A percentile compares a stretch with the other conserved stretches of the same genome.
These are phyloP conservation scores for Myrmecophaga tridactyla DNA, from an alignment of 2,113 vertebrate species.

Conservation along the genomic window DNA sequence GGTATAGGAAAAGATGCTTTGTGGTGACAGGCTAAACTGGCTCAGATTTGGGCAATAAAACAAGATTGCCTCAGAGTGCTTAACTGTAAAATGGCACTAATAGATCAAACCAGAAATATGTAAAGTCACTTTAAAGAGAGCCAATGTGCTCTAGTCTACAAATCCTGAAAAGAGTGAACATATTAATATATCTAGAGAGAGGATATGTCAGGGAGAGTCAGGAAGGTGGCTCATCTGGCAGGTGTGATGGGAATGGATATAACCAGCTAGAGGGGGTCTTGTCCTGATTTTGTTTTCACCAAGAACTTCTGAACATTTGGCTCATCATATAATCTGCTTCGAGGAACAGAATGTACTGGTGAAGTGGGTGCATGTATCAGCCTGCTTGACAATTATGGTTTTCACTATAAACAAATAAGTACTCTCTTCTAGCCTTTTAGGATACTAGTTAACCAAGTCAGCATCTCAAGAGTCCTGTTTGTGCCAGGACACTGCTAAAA, in stretches of 20 bases:
- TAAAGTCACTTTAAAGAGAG: not conserved
- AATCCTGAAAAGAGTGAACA: not conserved
- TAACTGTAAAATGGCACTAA: not conserved
- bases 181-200: not conserved
- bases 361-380: not conserved
- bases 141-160: not conserved
- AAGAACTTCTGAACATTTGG: not conserved
- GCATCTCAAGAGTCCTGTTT: not conserved
- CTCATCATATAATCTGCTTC: not conserved
- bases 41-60: not conserved
- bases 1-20: not conserved
- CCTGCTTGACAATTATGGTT: not conserved
- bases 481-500: not conserved
- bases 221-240: not conserved
- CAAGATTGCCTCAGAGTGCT: not conserved
- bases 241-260: too few species aligned
- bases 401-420: not conserved
- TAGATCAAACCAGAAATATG: not conserved
- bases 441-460: not conserved
- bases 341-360: not conserved
- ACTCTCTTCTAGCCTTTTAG: not conserved
- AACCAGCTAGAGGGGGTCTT: not conserved
- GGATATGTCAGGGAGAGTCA: not conserved
- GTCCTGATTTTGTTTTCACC: not conserved
- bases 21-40: not conserved